Base-by-base conservation (phyloP, 2,888 invertebrate genomes). In the Pilophorus perplexus region DNA sequence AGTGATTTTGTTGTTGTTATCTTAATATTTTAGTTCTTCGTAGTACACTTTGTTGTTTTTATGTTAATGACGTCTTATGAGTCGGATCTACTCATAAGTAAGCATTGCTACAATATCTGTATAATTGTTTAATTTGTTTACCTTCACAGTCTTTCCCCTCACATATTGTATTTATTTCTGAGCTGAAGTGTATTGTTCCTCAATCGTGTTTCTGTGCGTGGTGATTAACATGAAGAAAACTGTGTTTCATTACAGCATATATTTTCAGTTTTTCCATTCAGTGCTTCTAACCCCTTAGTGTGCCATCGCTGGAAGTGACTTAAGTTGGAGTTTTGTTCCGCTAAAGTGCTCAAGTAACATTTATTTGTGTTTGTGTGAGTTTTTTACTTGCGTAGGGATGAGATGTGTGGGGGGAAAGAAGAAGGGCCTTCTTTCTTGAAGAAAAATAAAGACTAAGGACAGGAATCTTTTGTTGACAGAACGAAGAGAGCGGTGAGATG, bases 381-480 rank as follows among this genome's bases (percentile, higher is more conserved):
- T 46, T 28, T 12, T n/a, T n/a, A n/a, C n/a, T 62, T 60, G 46
- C 46, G 48, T 46, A 62, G 46, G 44, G 54, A 52, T 54, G 46
- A 44, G 67, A 69, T 64, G 65, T 65, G 65, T 66, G 66, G 55
- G 66, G 66, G 66, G 57, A 54, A 64, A 54, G 64, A 66, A 66
- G 59, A 68, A 68, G 48, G 67, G 38, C 42, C 62, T 62, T 62
- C 62, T 62, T 62, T 62, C 62, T 62, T 27, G 46, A 28, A 48
- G 18, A 62, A 62, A 62, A 28, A 44, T 33, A 62, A 62, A 62
- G 46, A 44, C 46, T 46, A 62, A 62, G 44, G 44, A 27, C 44
- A 27, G 37, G 60, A 54, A 67, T 67, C 67, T 48, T 71, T 64
- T 71, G 71, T 71, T 71, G 70, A 70, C 71, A 71, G 71, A 71